Conservation (phyloP, 1,140 invertebrate genomes). For the Drosophila prosaltans region DNA sequence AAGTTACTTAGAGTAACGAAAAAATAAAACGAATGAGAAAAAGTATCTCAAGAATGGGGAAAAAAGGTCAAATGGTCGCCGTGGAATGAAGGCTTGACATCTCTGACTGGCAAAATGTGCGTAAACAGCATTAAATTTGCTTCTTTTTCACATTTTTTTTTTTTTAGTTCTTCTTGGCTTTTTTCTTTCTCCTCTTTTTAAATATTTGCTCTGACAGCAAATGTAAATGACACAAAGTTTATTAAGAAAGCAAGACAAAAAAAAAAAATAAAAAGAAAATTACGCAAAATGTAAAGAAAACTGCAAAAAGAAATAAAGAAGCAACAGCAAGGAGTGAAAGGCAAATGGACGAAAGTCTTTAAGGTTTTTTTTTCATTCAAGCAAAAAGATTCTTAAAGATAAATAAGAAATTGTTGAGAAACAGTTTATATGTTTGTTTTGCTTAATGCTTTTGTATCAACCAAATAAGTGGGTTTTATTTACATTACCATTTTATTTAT, state of each 20-base stretch:
- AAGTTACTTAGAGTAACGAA: neutral
- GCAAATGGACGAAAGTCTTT: neutral
- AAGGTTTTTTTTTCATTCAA: neutral
- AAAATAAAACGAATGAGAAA: too few relatives aligned
- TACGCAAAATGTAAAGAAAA: constrained; percentile 3
- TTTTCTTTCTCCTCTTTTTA: constrained; percentile 12
- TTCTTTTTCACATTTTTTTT: constrained; percentile 10
- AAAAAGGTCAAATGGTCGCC: constrained; percentile 11
- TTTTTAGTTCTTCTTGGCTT: neutral
- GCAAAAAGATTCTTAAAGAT: neutral
- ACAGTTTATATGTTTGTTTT: too few relatives aligned
- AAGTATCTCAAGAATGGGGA: constrained; percentile 3
- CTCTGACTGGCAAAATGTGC: constrained; percentile 56
- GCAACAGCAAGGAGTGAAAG: neutral
- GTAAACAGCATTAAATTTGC: constrained; percentile 71
- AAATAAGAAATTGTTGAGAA: too few relatives aligned
- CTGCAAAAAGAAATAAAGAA: constrained; percentile 1
- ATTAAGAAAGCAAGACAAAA: constrained; percentile 24
- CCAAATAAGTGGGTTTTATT: too few relatives aligned
- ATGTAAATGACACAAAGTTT: constrained; percentile 37
- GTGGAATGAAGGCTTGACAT: constrained; percentile 9
- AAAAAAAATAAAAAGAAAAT: neutral
- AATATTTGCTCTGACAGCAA: constrained; percentile 33
- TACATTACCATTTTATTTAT: too few relatives aligned
- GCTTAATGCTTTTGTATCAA: too few relatives aligned